A percentile compares a stretch with the other conserved stretches of the same genome.
Conservation (phyloP, 2,888 invertebrate genomes). For the Lingula anatina region DNA sequence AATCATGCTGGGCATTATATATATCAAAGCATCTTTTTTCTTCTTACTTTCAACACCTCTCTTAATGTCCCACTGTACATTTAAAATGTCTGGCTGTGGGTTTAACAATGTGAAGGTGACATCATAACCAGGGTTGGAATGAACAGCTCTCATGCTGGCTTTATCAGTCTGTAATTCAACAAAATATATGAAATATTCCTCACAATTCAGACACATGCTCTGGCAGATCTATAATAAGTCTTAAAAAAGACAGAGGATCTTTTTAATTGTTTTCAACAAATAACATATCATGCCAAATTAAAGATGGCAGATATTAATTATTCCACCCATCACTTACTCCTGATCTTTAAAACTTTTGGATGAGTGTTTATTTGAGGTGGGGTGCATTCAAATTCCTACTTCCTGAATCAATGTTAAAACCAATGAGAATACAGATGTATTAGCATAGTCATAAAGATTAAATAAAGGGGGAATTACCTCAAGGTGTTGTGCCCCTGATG, state of each 20-base stretch:
- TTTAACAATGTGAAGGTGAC: conserved; percentile 77
- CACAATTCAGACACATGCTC: no score
- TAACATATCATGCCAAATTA: no score
- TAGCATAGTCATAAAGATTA: no score
- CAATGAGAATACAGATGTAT: no score
- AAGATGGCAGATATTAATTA: no score
- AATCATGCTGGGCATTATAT: neutral
- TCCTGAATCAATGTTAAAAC: no score
- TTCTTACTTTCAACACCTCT: conserved; percentile 58
- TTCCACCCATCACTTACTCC: no score
- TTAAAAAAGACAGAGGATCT: neutral
- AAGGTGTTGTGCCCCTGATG: conserved; percentile 22
- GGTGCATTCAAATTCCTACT: no score
- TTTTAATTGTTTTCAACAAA: neutral
- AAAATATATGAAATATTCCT: no score
- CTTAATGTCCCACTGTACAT: conserved; percentile 66
- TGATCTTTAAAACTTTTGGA: no score
- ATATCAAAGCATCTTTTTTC: neutral
- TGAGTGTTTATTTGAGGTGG: no score
- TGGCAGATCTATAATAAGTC: no score
- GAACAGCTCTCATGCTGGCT: conserved; percentile 46
- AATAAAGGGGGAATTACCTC: conserved; percentile 17
- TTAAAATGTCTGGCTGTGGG: conserved; percentile 70
- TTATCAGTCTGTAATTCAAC: conserved; percentile 41
- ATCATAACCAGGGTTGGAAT: conserved; percentile 62